These are phyloP conservation scores for Zaprionus inermis DNA, from an alignment of 1,140 invertebrate genomes.

Conservation along the genomic window DNA sequence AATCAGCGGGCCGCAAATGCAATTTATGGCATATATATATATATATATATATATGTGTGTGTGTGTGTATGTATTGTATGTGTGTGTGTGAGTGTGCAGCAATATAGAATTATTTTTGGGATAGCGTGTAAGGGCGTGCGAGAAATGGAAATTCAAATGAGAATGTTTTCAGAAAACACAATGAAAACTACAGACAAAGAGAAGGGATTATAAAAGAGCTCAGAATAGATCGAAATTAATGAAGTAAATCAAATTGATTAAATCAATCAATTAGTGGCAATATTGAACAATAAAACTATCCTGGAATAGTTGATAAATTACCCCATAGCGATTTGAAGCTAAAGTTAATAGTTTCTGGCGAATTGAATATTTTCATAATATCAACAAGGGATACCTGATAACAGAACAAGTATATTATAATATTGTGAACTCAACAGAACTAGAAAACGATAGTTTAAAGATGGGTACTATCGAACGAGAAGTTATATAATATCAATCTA, in stretches of 20 bases:
- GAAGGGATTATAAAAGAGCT: background rate
- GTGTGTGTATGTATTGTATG: no score
- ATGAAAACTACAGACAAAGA: slow-evolving; percentile 8
- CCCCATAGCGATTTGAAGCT: no score
- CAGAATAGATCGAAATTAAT: background rate
- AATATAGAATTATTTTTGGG: slow-evolving; percentile 22
- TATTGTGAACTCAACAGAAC: background rate
- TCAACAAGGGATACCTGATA: no score
- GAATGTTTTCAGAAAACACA: slow-evolving; percentile 5
- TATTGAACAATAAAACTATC: background rate
- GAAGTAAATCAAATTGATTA: background rate
- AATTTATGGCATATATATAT: slow-evolving; percentile 39
- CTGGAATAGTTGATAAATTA: background rate
- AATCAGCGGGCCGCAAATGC: slow-evolving; percentile 58
- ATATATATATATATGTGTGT: no score
- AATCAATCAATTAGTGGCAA: background rate
- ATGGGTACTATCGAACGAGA: slow-evolving; percentile 1
- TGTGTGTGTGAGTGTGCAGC: no score
- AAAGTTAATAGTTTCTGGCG: background rate
- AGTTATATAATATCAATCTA: slow-evolving; percentile 17
- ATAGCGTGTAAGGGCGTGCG: background rate
- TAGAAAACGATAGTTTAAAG: background rate
- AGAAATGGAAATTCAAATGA: slow-evolving; percentile 1
- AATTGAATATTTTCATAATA: background rate
- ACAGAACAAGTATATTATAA: no score